Evolutionary conservation across 2,797 vertebrate genomes (phyloP).

Genomic region (Mareca penelope): DNA sequence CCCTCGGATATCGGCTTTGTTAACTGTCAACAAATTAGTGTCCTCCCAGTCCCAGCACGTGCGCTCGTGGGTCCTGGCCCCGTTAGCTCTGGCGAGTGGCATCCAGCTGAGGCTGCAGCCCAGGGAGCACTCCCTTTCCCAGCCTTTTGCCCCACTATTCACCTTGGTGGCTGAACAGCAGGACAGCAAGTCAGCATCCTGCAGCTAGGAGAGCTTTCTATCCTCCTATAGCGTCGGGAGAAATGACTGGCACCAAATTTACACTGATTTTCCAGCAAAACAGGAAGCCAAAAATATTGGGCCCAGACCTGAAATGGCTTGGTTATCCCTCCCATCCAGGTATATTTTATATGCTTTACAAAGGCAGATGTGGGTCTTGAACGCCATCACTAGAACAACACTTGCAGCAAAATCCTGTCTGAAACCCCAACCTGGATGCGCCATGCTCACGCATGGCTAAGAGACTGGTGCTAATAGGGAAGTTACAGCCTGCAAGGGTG

Average conservation of each 20-base stretch:
- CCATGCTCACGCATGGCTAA: background rate
- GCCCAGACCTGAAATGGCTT: rapidly evolving
- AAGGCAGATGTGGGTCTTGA: background rate
- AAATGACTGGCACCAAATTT: background rate
- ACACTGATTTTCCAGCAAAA: background rate
- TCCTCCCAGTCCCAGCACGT: background rate
- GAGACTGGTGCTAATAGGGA: background rate
- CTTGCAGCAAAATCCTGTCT: background rate
- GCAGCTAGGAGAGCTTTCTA: background rate
- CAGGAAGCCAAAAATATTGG: background rate
- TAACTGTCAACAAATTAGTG: slow-evolving; percentile 12
- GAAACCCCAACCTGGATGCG: background rate
- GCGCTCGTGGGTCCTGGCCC: background rate
- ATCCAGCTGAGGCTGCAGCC: background rate
- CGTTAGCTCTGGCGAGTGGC: background rate
- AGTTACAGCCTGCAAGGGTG: background rate
- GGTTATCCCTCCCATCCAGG: background rate
- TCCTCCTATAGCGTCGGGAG: background rate
- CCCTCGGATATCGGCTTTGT: background rate
- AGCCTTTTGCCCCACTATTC: background rate
- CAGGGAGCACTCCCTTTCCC: background rate
- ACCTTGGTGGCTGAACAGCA: rapidly evolving
- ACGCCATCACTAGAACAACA: background rate
- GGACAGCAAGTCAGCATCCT: background rate
- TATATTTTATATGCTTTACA: background rate